These are phyloP conservation scores for Agrypnus murinus DNA, from an alignment of 2,888 invertebrate genomes.

Conservation along the genomic window DNA sequence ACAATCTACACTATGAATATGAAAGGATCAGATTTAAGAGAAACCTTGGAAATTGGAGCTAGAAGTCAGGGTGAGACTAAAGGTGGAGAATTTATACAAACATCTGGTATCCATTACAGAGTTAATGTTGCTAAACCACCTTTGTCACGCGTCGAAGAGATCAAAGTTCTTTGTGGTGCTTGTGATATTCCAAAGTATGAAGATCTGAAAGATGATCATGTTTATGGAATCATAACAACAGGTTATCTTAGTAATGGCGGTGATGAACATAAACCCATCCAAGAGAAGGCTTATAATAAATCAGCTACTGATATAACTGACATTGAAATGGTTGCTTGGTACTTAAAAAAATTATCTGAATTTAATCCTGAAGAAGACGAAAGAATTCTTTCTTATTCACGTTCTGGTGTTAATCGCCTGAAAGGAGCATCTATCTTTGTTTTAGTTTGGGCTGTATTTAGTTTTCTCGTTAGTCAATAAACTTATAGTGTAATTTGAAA, in stretches of 20 bases:
- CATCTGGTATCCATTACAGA: conserved; percentile 83
- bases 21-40: conserved; percentile 78
- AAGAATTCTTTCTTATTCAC: conserved; percentile 1
- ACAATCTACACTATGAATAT: conserved; percentile 78
- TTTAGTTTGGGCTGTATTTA: neutral
- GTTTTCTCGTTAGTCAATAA: too few species aligned
- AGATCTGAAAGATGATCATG: conserved; percentile 72
- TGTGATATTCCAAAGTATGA: conserved; percentile 79
- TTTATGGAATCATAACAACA: conserved; percentile 79
- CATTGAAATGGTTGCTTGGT: conserved; percentile 73
- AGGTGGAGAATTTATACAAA: conserved; percentile 86
- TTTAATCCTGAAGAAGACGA: conserved; percentile 80
- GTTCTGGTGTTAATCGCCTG: too few species aligned
- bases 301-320: conserved; percentile 72
- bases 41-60: conserved; percentile 67
- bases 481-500: too few species aligned
- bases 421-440: conserved; percentile 8
- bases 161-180: conserved; percentile 78
- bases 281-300: conserved; percentile 67
- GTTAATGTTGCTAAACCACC: conserved; percentile 79
- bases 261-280: conserved; percentile 78
- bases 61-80: conserved; percentile 68
- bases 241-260: conserved; percentile 83
- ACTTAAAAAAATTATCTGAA: conserved; percentile 76
- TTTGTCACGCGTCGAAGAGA: conserved; percentile 79